phyloP scores from a whole-genome alignment of 2,888 invertebrate genomes.

The Volucella bombylans region DNA sequence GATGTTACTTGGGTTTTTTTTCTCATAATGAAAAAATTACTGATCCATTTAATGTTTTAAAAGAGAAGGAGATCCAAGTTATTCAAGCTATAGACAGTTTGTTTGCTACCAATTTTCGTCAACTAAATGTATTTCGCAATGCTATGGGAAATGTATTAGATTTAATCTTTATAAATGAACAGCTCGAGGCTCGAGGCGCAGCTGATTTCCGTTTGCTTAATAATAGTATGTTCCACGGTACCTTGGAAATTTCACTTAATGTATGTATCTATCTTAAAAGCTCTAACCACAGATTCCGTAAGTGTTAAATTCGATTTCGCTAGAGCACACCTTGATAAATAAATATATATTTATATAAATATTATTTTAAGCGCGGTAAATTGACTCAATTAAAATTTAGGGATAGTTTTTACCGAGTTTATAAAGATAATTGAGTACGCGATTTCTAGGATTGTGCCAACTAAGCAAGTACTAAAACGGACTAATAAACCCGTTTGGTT shows the following conservation, averaged over 20 bases:
- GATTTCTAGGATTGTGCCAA: too few species aligned
- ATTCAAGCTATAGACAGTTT: neutral
- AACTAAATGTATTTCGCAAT: neutral
- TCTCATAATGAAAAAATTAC: neutral
- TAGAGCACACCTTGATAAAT: too few species aligned
- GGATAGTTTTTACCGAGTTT: too few species aligned
- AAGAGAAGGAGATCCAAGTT: neutral
- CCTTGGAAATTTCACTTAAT: constrained; percentile 3
- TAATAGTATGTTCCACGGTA: constrained; percentile 20
- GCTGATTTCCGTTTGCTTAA: constrained; percentile 10
- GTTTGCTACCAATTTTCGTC: constrained; percentile 2
- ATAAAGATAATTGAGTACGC: too few species aligned
- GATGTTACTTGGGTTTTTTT: constrained; percentile 15
- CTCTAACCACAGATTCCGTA: neutral
- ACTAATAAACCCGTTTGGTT: too few species aligned
- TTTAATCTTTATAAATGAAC: constrained; percentile 12
- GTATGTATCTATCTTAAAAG: neutral
- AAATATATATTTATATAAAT: too few species aligned
- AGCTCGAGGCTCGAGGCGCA: neutral
- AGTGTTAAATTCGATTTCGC: neutral
- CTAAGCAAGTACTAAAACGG: too few species aligned
- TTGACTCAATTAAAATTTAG: too few species aligned
- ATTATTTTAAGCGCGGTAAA: too few species aligned
- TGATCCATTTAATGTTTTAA: neutral
- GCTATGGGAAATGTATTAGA: constrained; percentile 8